A percentile compares a stretch with the other conserved stretches of the same genome.
Conservation (phyloP, 1,140 invertebrate genomes). For the Ericerus pela region DNA sequence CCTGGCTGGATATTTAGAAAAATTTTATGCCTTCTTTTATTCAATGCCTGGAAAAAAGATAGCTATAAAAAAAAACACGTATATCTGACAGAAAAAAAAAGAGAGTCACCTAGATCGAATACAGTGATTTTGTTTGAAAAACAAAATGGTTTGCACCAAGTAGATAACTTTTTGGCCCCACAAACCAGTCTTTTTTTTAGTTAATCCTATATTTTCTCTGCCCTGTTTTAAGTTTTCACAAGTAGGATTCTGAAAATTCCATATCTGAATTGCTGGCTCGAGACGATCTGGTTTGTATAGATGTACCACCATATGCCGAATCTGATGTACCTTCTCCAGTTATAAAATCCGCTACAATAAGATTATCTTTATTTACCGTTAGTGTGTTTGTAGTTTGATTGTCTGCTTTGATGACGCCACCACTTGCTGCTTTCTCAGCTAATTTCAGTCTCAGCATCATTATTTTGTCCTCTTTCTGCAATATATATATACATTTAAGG, state of each 20-base stretch:
- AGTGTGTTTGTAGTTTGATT: conserved; percentile 21
- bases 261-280: conserved; percentile 63
- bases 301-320: conserved; percentile 50
- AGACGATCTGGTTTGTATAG: conserved; percentile 57
- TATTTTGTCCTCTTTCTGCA: conserved; percentile 79
- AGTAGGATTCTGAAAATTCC: conserved; percentile 75
- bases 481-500: conserved; percentile 20
- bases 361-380: conserved; percentile 31
- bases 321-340: conserved; percentile 62
- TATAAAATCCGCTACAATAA: conserved; percentile 52
- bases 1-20: neutral
- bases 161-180: neutral
- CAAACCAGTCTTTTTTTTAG: conserved; percentile 2
- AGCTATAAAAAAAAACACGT: neutral
- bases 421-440: conserved; percentile 49
- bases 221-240: conserved; percentile 36
- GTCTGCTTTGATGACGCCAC: conserved; percentile 28
- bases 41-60: neutral
- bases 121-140: conserved; percentile 2
- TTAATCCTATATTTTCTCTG: neutral
- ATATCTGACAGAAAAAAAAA: neutral
- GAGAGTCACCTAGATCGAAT: neutral
- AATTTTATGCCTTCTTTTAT: neutral
- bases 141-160: neutral
- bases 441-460: conserved; percentile 59